Percentiles rank a stretch among this genome's conserved stretches.
Evolutionary conservation across 2,888 invertebrate genomes (phyloP).

Genomic region (Watsonalla cultraria): DNA sequence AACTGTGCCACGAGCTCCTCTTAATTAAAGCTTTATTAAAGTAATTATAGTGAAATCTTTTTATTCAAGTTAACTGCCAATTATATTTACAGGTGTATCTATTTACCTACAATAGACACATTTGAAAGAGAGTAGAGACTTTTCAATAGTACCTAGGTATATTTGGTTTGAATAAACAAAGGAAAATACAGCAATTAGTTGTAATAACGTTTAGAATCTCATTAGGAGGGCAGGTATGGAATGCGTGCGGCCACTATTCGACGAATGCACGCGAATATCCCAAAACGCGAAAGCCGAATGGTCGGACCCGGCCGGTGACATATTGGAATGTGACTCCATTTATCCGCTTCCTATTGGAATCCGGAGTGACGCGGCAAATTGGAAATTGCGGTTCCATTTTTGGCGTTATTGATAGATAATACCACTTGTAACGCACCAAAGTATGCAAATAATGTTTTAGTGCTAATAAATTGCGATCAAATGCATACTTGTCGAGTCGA

Average conservation of each 20-base stretch:
- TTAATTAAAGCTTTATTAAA: no score
- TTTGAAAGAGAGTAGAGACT: no score
- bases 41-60: no score
- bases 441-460: constrained; percentile 28
- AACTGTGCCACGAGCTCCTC: no score
- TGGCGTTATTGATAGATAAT: constrained; percentile 70
- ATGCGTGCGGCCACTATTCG: constrained; percentile 54
- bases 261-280: constrained; percentile 58
- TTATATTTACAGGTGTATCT: no score
- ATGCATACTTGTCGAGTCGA: constrained; percentile 8
- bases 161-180: constrained; percentile 4
- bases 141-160: no score
- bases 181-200: constrained; percentile 34
- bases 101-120: no score
- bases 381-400: constrained; percentile 76
- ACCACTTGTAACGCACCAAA: constrained; percentile 50
- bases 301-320: constrained; percentile 68
- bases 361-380: constrained; percentile 78
- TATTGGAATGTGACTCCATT: constrained; percentile 79
- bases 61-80: no score
- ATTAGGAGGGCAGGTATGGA: constrained; percentile 51
- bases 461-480: constrained; percentile 15
- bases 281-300: constrained; percentile 67
- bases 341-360: constrained; percentile 78
- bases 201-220: constrained; percentile 59